Base-by-base conservation (phyloP, 2,113 vertebrate genomes). In the Odocoileus virginianus region DNA sequence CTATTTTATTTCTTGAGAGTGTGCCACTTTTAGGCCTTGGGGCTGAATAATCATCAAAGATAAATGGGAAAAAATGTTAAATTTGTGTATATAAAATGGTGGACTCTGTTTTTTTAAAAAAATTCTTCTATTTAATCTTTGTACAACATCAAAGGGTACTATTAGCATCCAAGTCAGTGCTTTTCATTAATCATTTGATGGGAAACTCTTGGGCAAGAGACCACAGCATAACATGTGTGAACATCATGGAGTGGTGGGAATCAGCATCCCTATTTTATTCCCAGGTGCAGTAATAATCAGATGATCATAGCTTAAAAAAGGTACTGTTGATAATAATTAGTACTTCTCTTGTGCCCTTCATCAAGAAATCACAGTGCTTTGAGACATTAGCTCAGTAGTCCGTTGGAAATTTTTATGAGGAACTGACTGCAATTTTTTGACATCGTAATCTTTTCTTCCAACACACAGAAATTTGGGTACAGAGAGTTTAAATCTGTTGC, bases 221-320 rank as follows among this genome's bases (percentile, higher is more conserved):
- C 47, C 28, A 54, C 43, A 88, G 52, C 12, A 91, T 86, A 81
- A 28, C 85, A 33, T 79, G 30, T 91, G 95, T 94, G 82, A 96
- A 89, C 94, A 83, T 27, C 57, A 82, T 76, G 36, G 50, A 95
- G 27, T 28, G 16, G 27, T 74, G 28, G 71, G 50, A 90, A 67
- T 96, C 67, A 71, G 55, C 89, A 47, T 50, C 36, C 36, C 91
- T 81, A 76, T 93, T 96, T 28, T 92, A 43, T 89, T 95, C 33
- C n/a, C 78, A 98, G 91, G 78, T 95, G 52, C 89, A 89, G 47
- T 85, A 95, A 94, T 94, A 93, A 97, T 93, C 93, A 91, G 52
- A 97, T 89, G 47, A 95, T 84, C 58, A 27, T 91, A 91, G 71
- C 47, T 96, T 93, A 87, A 95, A 97, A 74, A 97, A 83, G 15